Percentiles rank a stretch among this genome's conserved stretches.
Evolutionary conservation across 2,888 invertebrate genomes (phyloP).

Genomic region (Spatulosminthurus flaviceps): DNA sequence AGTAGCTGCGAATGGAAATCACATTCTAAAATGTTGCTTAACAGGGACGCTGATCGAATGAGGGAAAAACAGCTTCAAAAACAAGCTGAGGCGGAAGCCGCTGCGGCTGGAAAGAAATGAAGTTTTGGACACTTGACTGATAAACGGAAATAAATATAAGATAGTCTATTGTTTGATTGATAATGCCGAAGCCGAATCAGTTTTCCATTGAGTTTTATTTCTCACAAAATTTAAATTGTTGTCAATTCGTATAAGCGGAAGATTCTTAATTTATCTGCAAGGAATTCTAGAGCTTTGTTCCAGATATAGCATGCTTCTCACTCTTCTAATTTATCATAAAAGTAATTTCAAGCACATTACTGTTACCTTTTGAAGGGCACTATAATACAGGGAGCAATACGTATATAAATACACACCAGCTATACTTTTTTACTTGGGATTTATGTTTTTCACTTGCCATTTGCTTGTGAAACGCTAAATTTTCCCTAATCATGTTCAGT

Average conservation of each 20-base stretch:
- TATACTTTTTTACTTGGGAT: neutral
- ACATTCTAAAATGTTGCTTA: constrained; percentile 54
- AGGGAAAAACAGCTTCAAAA: constrained; percentile 76
- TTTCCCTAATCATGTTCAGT: neutral
- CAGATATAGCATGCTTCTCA: too few relatives aligned
- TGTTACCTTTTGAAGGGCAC: too few relatives aligned
- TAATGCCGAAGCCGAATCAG: neutral
- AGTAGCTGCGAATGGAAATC: too few relatives aligned
- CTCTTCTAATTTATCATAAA: too few relatives aligned
- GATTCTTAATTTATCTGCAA: too few relatives aligned
- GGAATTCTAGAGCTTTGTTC: too few relatives aligned
- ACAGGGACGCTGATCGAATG: constrained; percentile 88
- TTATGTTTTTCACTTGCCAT: neutral
- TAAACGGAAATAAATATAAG: neutral
- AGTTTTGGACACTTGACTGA: neutral
- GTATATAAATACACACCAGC: neutral
- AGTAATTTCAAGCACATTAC: too few relatives aligned
- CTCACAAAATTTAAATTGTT: too few relatives aligned
- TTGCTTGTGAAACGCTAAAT: neutral
- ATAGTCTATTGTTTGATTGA: neutral
- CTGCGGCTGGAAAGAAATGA: constrained; percentile 34
- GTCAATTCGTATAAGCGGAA: too few relatives aligned
- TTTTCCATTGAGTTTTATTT: neutral
- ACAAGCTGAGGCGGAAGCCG: constrained; percentile 37
- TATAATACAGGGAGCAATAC: neutral